Evolutionary conservation across 2,888 invertebrate species (phyloP), one percentile per base, ranked within the genome.

Genomic region (Rhingia campestris): DNA sequence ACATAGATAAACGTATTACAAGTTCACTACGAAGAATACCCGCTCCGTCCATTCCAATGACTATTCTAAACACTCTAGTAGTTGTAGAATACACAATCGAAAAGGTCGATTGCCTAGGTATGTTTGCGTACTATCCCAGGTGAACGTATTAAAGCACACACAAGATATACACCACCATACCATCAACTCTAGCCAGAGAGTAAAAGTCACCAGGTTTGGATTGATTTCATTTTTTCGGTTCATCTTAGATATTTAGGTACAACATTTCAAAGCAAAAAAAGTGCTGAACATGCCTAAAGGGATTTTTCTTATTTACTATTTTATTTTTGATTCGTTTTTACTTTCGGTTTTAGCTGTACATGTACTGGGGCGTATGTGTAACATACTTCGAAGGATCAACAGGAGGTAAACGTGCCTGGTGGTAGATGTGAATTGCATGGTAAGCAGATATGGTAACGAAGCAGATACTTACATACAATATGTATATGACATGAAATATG

Each of bases 341-440:
- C 22, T 22, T 22, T 22, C 22, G 22, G 6, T n/a, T 39, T 37
- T 10, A n/a, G 32, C 22, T 7, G 12, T 14, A 35, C 22, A 22
- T 22, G 22, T 22, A 22, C 22, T 22, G 37, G 7, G 35, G 54
- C 47, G 39, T 70, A 39, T 41, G 74, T 30, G 53, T 58, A 64
- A 64, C 63, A 58, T 59, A 76, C 59, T 66, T 43, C 10, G 9
- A 12, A 32, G 81, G 76, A 81, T 76, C 81, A 81, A 81, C 81
- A 81, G 81, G 81, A 76, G 53, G 14, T 56, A 74, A 81, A 76
- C 81, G 81, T 81, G 76, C 70, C 56, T 47, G 35, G 59, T 64
- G 53, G 10, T 35, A 22, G 22, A 6, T 33, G 32, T 30, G 43
- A 12, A 45, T 45, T 45, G 43, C 43, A 12, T 64, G 39, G 39